These are phyloP conservation scores for Drosophila parabipectinata DNA, from an alignment of 1,140 invertebrate genomes.

Conservation along the genomic window DNA sequence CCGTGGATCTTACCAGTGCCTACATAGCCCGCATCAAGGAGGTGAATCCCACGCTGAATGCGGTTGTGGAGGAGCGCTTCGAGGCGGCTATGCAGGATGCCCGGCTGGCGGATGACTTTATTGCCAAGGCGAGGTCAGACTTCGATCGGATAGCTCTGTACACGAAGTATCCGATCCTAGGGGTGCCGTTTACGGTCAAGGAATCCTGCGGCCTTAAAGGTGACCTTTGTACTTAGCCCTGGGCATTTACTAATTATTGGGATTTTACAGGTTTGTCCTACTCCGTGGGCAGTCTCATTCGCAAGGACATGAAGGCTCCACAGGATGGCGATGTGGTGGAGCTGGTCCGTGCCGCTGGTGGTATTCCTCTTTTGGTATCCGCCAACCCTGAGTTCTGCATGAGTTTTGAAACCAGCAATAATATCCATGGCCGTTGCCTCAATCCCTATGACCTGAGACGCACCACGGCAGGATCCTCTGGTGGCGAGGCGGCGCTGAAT, in stretches of 20 bases:
- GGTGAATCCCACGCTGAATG: constrained; percentile 90
- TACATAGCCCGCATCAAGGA: constrained; percentile 89
- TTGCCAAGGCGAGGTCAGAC: constrained; percentile 67
- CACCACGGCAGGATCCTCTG: constrained; percentile 90
- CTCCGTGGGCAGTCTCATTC: constrained; percentile 87
- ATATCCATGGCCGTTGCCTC: constrained; percentile 88
- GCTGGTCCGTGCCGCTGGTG: constrained; percentile 88
- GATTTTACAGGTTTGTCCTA: constrained; percentile 83
- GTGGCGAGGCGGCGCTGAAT: constrained; percentile 89
- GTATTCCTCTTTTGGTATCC: constrained; percentile 91
- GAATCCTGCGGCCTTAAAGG: constrained; percentile 89
- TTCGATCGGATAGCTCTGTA: constrained; percentile 85
- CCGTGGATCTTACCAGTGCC: constrained; percentile 87
- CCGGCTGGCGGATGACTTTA: constrained; percentile 85
- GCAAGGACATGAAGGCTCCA: constrained; percentile 86
- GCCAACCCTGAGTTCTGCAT: constrained; percentile 92
- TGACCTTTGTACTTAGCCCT: constrained; percentile 7
- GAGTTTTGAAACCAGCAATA: constrained; percentile 90
- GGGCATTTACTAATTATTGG: background rate
- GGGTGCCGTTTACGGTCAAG: constrained; percentile 92
- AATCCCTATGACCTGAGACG: constrained; percentile 91
- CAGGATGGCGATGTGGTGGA: constrained; percentile 87
- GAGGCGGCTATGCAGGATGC: constrained; percentile 89
- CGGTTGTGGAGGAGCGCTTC: constrained; percentile 90
- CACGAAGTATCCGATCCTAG: constrained; percentile 88